phyloP scores from a whole-genome alignment of 2,797 vertebrate genomes.

The Odontamblyopus rebecca region DNA sequence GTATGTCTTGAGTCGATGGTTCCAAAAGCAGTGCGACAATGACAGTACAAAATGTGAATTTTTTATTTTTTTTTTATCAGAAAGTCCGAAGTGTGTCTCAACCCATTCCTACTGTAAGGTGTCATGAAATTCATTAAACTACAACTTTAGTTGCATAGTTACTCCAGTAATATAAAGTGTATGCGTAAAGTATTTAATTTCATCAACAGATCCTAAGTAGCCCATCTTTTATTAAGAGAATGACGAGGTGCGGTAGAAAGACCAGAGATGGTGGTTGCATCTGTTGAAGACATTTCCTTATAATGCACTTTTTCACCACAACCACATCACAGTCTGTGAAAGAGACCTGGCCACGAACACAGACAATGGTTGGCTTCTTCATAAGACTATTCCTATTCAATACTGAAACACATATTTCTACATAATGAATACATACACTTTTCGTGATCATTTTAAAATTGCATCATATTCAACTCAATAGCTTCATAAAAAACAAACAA shows the following conservation, averaged over 20 bases:
- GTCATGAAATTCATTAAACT: background rate
- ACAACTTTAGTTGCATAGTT: background rate
- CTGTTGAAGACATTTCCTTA: slow-evolving; percentile 77
- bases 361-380: slow-evolving; percentile 73
- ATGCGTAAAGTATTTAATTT: slow-evolving; percentile 45
- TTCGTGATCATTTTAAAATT: background rate
- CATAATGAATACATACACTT: background rate
- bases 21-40: too few relatives aligned
- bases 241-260: slow-evolving; percentile 40
- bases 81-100: too few relatives aligned
- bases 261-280: slow-evolving; percentile 62
- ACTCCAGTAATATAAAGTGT: slow-evolving; percentile 27
- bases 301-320: slow-evolving; percentile 72
- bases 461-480: background rate
- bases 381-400: slow-evolving; percentile 51
- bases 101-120: too few relatives aligned
- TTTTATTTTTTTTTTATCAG: too few relatives aligned
- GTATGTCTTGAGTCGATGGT: too few relatives aligned
- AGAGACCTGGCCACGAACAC: slow-evolving; percentile 64
- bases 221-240: slow-evolving; percentile 17
- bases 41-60: too few relatives aligned
- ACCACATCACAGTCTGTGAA: slow-evolving; percentile 65
- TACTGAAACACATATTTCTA: background rate
- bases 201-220: slow-evolving; percentile 29
- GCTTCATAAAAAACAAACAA: background rate